Base-by-base conservation (phyloP, 2,888 invertebrate genomes). In the Phengaris arion region DNA sequence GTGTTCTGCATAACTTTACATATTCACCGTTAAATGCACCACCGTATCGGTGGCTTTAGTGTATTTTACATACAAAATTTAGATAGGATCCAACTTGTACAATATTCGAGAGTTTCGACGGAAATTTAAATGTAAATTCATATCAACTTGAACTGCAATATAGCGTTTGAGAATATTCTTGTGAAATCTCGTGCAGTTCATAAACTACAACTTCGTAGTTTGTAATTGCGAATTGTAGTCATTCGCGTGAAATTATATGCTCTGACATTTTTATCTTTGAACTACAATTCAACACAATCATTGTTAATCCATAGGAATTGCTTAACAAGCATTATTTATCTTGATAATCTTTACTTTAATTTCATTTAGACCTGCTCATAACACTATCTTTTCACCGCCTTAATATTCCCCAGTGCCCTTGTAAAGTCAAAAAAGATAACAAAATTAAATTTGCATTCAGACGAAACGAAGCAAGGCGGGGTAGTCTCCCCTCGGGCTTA, bases 381-480 rank as follows among this genome's bases (percentile, higher is more conserved):
- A 22, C 48, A 45, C 55, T 55, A 54, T 72, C 72, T 54, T 76
- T 76, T 76, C 35, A 64, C 72, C 74, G 57, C 74, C 76, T 74
- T 76, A 74, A 76, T 79, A 77, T 76, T 78, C 81, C 88, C 89
- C 86, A 89, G 87, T 93, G 91, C 89, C 92, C 92, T 92, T 91
- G 92, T 90, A 85, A 89, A 89, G 87, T 89, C 82, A 79, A 88
- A 90, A 90, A 89, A 91, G 88, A 64, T 89, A 90, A 89, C 88
- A 88, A 86, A 86, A 90, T 91, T 87, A 91, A 90, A 92, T 93
- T 92, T 92, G 89, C 91, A 91, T 91, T 87, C 84, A 87, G 85
- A 83, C 87, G 84, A 86, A 86, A 86, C 79, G 78, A 77, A 15
- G 74, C 48, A 72, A 64, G 73, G 57, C 22, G 77, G 75, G 74